Evolutionary conservation across 2,113 vertebrate genomes (phyloP), one percentile per base, ranked within the genome.

Genomic region (Calypte anna): DNA sequence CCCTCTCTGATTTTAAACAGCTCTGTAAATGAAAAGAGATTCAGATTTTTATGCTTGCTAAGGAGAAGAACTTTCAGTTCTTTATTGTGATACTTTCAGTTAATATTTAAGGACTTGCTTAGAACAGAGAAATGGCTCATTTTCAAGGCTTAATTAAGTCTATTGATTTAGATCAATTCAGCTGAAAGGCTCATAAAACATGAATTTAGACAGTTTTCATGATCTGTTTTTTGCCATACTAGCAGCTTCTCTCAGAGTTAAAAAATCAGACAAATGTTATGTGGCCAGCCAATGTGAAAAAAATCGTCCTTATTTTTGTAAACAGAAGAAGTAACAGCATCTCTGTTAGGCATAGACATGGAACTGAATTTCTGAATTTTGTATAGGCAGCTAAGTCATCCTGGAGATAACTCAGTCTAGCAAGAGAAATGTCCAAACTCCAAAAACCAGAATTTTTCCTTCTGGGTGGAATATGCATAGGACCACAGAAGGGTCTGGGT

Each of bases 291-390:
- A 69, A 8, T 14, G 8, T 40, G 14, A 44, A 70, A 90, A 72
- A 64, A 44, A 20, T 1, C 13, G 11, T 44, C 3, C 7, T 67
- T 33, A 69, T 70, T 67, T 68, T 66, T 80, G 14, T 9, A 73
- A 90, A 79, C 2, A 46, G 7, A 69, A 36, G 23, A 79, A 87
- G 12, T 23, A 69, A 86, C 7, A 59, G 8, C 14, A 30, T 82
- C 27, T 44, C 11, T 68, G 4, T n/a, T 53, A 89, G 23, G 24
- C 24, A 61, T 3, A 63, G 53, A 66, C 7, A 79, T 8, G 10
- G 30, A 95, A 85, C 38, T 38, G 18, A 84, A 76, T 79, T 92
- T 82, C 74, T 86, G 15, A 33, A 61, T 66, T 84, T 82, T 95
- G 57, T 38, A 81, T 9, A 38, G 48, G 12, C 10, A 61, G 40